Conservation (phyloP, 2,113 vertebrate species). For the Cinclus cinclus region DNA sequence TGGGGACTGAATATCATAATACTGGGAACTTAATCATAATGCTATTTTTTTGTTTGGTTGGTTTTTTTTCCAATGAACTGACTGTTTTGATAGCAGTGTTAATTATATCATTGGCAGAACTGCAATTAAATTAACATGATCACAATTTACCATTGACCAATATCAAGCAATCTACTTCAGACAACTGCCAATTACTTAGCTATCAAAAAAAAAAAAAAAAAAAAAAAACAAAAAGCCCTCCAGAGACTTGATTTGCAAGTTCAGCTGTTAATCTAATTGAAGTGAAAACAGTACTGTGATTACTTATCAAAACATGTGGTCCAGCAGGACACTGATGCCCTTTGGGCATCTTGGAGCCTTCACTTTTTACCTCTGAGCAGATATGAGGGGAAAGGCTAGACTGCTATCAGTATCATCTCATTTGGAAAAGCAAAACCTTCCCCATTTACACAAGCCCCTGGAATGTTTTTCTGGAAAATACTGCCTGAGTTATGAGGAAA, state of each 20-base stretch:
- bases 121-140: conserved; percentile 60
- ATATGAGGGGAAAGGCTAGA: background rate
- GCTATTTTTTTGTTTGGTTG: background rate
- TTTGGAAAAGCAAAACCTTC: background rate
- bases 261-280: conserved; percentile 51
- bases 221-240: conserved; percentile 39
- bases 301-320: conserved; percentile 14
- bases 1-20: conserved; percentile 1
- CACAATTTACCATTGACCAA: conserved; percentile 55
- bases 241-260: conserved; percentile 28
- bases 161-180: conserved; percentile 63
- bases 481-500: background rate
- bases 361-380: background rate
- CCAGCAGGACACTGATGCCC: background rate
- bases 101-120: conserved; percentile 49
- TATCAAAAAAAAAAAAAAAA: conserved; percentile 55
- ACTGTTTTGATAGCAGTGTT: conserved; percentile 16
- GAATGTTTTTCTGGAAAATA: background rate
- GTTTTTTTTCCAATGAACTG: conserved; percentile 11
- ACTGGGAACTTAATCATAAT: conserved; percentile 4
- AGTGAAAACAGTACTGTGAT: conserved; percentile 12
- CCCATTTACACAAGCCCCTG: background rate
- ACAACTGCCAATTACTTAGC: conserved; percentile 61
- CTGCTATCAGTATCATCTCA: background rate
- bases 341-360: background rate